phyloP scores from a whole-genome alignment of 2,113 vertebrate genomes.

The Siniperca chuatsi region DNA sequence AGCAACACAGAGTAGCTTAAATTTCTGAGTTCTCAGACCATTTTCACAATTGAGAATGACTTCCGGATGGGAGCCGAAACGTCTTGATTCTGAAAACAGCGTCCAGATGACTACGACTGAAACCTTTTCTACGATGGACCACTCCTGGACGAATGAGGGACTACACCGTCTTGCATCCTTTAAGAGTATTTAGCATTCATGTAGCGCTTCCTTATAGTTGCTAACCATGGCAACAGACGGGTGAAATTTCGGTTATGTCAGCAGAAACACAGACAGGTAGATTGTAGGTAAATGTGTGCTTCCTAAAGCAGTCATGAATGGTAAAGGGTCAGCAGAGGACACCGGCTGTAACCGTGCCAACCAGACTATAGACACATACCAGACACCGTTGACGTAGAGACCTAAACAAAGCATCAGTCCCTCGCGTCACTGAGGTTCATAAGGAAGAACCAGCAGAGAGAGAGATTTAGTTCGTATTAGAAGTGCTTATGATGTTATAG shows the following conservation, averaged over 20 bases:
- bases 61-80: too few relatives aligned
- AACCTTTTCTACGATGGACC: too few relatives aligned
- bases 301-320: background rate
- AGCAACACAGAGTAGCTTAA: too few relatives aligned
- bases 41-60: too few relatives aligned
- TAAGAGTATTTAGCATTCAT: background rate
- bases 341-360: constrained; percentile 46
- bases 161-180: background rate
- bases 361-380: constrained; percentile 8
- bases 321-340: constrained; percentile 27
- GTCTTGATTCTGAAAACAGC: too few relatives aligned
- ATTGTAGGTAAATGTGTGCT: background rate
- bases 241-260: background rate
- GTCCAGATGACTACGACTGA: too few relatives aligned
- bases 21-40: too few relatives aligned
- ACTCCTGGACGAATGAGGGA: too few relatives aligned
- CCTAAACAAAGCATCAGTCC: constrained; percentile 29
- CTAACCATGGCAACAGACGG: constrained; percentile 15
- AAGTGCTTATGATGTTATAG: constrained; percentile 29
- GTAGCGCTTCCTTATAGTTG: too few relatives aligned
- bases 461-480: background rate
- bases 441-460: background rate
- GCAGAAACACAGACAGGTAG: background rate
- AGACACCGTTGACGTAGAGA: constrained; percentile 28
- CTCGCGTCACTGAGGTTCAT: background rate